Conservation (phyloP, 2,888 invertebrate species). For the Encarsia formosa region DNA sequence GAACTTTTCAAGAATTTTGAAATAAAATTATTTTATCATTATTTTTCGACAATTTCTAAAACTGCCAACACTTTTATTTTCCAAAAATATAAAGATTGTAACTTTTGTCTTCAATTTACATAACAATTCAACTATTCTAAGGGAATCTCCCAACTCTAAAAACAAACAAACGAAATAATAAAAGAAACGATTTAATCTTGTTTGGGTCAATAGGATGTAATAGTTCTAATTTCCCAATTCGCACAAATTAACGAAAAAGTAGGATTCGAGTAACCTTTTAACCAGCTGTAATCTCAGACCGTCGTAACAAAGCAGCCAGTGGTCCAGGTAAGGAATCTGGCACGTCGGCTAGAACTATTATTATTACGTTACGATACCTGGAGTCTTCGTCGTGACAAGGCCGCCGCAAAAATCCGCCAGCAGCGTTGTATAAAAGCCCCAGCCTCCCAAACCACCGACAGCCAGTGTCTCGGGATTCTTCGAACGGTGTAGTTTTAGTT, state of each 20-base stretch:
- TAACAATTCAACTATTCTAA: too few species aligned
- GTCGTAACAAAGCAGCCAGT: neutral
- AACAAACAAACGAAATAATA: too few species aligned
- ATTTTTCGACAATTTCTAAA: too few species aligned
- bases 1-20: too few species aligned
- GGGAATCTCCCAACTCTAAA: too few species aligned
- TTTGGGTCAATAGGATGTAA: too few species aligned
- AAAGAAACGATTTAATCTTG: too few species aligned
- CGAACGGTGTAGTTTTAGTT: neutral
- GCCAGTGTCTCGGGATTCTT: conserved; percentile 7
- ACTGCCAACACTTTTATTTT: too few species aligned
- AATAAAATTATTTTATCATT: too few species aligned
- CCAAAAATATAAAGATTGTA: too few species aligned
- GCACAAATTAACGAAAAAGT: conserved; percentile 14
- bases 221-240: conserved; percentile 6
- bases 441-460: neutral
- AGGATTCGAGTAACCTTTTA: conserved; percentile 17
- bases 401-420: conserved; percentile 37
- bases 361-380: conserved; percentile 32
- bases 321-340: conserved; percentile 3
- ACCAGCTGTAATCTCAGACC: too few species aligned
- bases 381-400: conserved; percentile 48
- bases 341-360: conserved; percentile 25
- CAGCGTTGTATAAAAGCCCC: conserved; percentile 47
- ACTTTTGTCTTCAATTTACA: too few species aligned